Evolutionary conservation across 2,888 invertebrate genomes (phyloP).

Genomic region (Digitonthophagus gazella): DNA sequence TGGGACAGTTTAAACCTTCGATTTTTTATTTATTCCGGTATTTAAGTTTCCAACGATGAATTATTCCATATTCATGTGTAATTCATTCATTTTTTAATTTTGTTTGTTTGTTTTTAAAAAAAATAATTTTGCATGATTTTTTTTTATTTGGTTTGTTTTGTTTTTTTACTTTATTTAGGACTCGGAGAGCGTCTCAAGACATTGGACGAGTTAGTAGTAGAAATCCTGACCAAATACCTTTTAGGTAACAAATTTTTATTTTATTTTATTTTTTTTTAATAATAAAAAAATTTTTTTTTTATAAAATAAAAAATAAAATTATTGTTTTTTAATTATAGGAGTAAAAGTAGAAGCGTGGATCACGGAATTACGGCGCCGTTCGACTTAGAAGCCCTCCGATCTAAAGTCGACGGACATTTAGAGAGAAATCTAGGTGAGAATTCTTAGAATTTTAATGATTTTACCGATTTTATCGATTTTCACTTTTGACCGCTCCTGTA

Average conservation of each 20-base stretch:
- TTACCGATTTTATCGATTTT: no score
- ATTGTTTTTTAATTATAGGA: constrained; percentile 60
- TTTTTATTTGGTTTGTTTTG: constrained; percentile 41
- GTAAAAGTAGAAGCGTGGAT: constrained; percentile 88
- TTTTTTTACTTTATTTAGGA: constrained; percentile 60
- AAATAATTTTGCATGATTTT: constrained; percentile 27
- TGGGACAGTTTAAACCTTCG: background rate
- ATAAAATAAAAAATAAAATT: constrained; percentile 1
- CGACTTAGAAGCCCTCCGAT: constrained; percentile 79
- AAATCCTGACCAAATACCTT: constrained; percentile 44
- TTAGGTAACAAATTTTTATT: constrained; percentile 38
- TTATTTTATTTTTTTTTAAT: constrained; percentile 25
- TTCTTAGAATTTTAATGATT: constrained; percentile 2
- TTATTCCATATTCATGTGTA: background rate
- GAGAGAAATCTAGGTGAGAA: constrained; percentile 61
- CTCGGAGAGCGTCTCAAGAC: constrained; percentile 85
- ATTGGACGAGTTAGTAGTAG: constrained; percentile 56
- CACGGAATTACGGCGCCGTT: constrained; percentile 85
- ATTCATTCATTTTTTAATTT: background rate
- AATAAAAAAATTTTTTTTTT: constrained; percentile 12
- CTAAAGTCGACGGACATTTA: constrained; percentile 84
- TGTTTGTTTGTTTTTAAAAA: background rate
- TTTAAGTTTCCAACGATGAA: background rate
- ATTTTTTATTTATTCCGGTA: constrained; percentile 5
- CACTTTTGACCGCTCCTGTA: background rate